Percentiles rank a stretch among this genome's conserved stretches.
Evolutionary conservation across 2,797 vertebrate genomes (phyloP).

Genomic region (Pelobates cultripes): DNA sequence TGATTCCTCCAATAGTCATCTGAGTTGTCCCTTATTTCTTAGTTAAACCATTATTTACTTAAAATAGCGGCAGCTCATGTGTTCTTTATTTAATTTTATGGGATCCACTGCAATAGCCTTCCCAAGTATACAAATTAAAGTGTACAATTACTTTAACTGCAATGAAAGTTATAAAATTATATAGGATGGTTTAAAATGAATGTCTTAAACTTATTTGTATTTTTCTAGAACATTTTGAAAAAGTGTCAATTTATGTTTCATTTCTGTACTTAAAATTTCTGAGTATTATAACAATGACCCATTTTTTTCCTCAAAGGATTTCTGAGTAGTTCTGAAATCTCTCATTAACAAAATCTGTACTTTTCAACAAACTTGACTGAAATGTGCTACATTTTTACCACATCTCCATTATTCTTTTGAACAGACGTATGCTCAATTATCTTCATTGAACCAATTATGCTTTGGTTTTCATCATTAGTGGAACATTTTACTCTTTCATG

Average conservation of each 20-base stretch:
- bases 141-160: not conserved
- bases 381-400: not conserved
- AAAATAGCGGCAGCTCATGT: too few relatives aligned
- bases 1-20: too few relatives aligned
- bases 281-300: conserved; percentile 34
- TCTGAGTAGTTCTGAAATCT: conserved; percentile 6
- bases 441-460: not conserved
- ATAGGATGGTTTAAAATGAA: not conserved
- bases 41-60: too few relatives aligned
- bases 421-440: not conserved
- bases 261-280: not conserved
- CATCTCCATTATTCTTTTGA: not conserved
- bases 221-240: not conserved
- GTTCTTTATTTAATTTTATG: too few relatives aligned
- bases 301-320: conserved; percentile 39
- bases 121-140: too few relatives aligned
- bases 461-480: not conserved
- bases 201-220: not conserved
- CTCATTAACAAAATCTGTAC: conserved; percentile 20
- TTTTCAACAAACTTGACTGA: not conserved
- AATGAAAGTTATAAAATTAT: not conserved
- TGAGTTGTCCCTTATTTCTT: too few relatives aligned
- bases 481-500: not conserved
- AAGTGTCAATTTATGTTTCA: not conserved
- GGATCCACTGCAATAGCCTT: too few relatives aligned